A percentile compares a stretch with the other conserved stretches of the same genome.
These are phyloP conservation scores for Apeltes quadracus DNA, from an alignment of 2,113 vertebrate species.

Conservation along the genomic window DNA sequence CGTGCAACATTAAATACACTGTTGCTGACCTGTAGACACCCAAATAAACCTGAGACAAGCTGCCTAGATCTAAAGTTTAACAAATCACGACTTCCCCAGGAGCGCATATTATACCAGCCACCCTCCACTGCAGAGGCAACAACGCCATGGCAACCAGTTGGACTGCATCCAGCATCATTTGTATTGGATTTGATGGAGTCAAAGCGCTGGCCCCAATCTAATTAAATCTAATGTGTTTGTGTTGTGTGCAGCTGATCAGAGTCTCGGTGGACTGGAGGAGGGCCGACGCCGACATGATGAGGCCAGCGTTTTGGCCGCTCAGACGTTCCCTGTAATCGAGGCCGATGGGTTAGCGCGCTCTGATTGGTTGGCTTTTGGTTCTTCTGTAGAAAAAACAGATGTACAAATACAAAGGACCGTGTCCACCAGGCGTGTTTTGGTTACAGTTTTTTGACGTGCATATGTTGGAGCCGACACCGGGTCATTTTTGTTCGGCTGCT, in stretches of 20 bases:
- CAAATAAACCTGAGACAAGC: constrained; percentile 14
- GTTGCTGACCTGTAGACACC: background rate
- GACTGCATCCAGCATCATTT: constrained; percentile 69
- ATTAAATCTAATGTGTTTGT: constrained; percentile 82
- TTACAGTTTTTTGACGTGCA: constrained; percentile 48
- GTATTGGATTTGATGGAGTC: constrained; percentile 74
- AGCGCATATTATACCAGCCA: constrained; percentile 44
- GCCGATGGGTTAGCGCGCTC: constrained; percentile 36
- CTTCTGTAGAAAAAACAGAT: constrained; percentile 47
- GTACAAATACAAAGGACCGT: constrained; percentile 27
- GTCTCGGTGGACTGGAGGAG: constrained; percentile 65
- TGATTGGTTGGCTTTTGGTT: constrained; percentile 50
- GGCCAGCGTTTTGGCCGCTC: constrained; percentile 66
- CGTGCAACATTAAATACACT: background rate
- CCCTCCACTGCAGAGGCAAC: constrained; percentile 31
- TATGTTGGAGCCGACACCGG: constrained; percentile 50
- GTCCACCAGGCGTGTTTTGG: constrained; percentile 44
- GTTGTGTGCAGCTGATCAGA: constrained; percentile 75
- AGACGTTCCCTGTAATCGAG: constrained; percentile 61
- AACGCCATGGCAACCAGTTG: constrained; percentile 78
- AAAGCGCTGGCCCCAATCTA: constrained; percentile 75
- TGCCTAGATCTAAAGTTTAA: constrained; percentile 40
- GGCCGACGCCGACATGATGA: constrained; percentile 53
- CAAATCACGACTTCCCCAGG: constrained; percentile 43
- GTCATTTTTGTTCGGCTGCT: constrained; percentile 41